Conservation (phyloP, 1,140 invertebrate genomes). For the Teleopsis dalmanni region DNA sequence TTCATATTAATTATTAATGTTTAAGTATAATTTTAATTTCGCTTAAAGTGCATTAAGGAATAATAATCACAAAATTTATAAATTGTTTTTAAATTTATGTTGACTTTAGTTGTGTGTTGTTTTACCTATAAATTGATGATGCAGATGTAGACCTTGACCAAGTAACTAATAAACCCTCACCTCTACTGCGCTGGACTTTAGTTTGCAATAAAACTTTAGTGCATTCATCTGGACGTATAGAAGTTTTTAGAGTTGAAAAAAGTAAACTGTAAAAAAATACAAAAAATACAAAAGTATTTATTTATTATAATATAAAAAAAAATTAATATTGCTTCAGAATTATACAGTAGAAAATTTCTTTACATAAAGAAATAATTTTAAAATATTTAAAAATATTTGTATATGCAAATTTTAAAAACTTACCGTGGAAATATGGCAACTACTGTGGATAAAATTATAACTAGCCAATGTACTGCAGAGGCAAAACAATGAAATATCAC, state of each 20-base stretch:
- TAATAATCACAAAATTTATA: neutral
- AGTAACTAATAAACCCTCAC: constrained; percentile 56
- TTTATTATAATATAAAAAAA: neutral
- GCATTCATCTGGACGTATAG: constrained; percentile 50
- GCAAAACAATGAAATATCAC: constrained; percentile 72
- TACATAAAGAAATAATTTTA: neutral
- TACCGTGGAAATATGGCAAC: constrained; percentile 81
- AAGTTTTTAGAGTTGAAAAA: constrained; percentile 45
- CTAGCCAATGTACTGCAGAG: constrained; percentile 71
- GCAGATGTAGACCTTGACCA: constrained; percentile 58
- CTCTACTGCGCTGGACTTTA: constrained; percentile 46
- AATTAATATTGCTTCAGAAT: neutral
- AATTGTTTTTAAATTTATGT: neutral
- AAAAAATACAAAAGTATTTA: neutral
- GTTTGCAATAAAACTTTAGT: constrained; percentile 48
- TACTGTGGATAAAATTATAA: constrained; percentile 66
- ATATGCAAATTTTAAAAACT: no score
- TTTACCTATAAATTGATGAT: constrained; percentile 58
- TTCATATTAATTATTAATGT: neutral
- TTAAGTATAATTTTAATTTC: neutral
- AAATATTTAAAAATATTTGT: no score
- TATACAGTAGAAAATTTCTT: no score
- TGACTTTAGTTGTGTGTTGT: constrained; percentile 32
- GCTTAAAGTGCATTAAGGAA: neutral
- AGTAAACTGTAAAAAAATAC: constrained; percentile 41